Evolutionary conservation across 2,797 vertebrate genomes (phyloP).

Genomic region (Lindbergichthys nudifrons): DNA sequence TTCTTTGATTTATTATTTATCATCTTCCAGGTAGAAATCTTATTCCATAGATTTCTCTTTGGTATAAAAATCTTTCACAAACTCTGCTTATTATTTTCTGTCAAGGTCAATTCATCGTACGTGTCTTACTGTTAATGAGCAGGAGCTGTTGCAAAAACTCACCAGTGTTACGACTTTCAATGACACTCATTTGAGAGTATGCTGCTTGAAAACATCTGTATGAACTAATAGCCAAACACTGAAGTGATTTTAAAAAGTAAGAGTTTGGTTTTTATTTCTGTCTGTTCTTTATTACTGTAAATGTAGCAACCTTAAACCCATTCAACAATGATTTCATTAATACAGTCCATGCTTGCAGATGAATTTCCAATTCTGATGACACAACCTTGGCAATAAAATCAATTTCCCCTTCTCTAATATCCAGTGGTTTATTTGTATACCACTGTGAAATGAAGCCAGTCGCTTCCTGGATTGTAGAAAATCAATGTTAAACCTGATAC

Average conservation of each 20-base stretch:
- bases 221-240: constrained; percentile 17
- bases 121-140: constrained; percentile 22
- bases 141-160: background rate
- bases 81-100: background rate
- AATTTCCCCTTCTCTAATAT: constrained; percentile 24
- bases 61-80: constrained; percentile 14
- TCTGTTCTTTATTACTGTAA: constrained; percentile 3
- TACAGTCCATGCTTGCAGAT: background rate
- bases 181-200: constrained; percentile 20
- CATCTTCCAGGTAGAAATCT: constrained; percentile 12
- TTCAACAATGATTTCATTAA: background rate
- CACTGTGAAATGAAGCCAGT: constrained; percentile 25
- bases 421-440: constrained; percentile 12
- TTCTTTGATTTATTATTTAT: constrained; percentile 21
- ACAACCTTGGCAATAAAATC: constrained; percentile 14
- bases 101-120: constrained; percentile 19
- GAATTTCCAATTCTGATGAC: constrained; percentile 1
- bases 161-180: constrained; percentile 6
- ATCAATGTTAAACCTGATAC: constrained; percentile 14
- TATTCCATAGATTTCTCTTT: constrained; percentile 19
- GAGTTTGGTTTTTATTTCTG: constrained; percentile 3
- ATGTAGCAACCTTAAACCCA: background rate
- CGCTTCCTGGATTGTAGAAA: constrained; percentile 19
- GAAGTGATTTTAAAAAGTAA: background rate
- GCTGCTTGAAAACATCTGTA: constrained; percentile 14